Evolutionary conservation across 2,888 invertebrate species (phyloP).

Genomic region (Limnephilus lunatus): DNA sequence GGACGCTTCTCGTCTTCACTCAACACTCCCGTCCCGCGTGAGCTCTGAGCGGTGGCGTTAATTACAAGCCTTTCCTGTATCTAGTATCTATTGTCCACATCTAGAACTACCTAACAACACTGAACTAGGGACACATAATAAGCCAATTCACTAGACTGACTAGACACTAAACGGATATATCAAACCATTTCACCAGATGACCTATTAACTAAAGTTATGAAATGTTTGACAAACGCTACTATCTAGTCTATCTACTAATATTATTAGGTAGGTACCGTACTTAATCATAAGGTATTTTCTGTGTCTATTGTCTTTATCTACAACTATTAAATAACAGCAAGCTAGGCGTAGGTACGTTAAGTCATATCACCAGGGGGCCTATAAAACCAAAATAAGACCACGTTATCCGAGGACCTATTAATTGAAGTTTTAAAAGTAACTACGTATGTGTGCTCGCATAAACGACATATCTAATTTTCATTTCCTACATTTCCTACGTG

Average conservation of each 20-base stretch:
- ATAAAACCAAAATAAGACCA: too few species aligned
- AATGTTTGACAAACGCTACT: neutral
- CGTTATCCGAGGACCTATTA: too few species aligned
- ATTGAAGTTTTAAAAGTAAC: too few species aligned
- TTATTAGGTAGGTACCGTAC: neutral
- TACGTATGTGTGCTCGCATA: too few species aligned
- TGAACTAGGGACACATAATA: neutral
- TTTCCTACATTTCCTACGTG: too few species aligned
- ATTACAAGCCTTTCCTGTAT: conserved; percentile 40
- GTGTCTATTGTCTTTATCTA: neutral
- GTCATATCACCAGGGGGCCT: neutral
- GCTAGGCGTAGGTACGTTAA: neutral
- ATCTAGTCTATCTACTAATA: neutral
- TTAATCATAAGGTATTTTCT: neutral
- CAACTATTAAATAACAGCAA: neutral
- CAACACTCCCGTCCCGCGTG: conserved; percentile 40
- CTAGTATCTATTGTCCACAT: conserved; percentile 14
- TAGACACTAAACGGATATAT: neutral
- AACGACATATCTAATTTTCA: too few species aligned
- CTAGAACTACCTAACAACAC: neutral
- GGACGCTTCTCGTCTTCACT: conserved; percentile 14
- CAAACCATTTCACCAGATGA: neutral
- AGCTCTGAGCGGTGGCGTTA: conserved; percentile 40
- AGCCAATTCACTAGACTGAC: neutral
- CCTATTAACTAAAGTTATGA: neutral